Evolutionary conservation across 2,797 vertebrate species (phyloP).

Genomic region (Columba guinea): DNA sequence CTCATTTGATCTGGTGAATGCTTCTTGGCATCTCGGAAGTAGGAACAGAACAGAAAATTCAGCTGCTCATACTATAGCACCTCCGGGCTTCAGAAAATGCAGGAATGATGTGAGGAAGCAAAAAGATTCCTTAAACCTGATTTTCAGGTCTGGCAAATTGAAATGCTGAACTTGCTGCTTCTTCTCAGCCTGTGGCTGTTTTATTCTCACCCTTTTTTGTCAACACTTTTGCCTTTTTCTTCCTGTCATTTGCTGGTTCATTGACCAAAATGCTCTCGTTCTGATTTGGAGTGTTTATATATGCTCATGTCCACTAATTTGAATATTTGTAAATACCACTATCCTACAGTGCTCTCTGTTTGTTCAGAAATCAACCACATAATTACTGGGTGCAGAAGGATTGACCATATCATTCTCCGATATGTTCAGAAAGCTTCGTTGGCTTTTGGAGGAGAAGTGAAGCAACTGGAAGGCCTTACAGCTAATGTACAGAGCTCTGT

Average conservation of each 20-base stretch:
- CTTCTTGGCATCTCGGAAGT: not conserved
- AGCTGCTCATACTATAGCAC: not conserved
- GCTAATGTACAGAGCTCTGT: not conserved
- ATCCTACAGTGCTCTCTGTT: not conserved
- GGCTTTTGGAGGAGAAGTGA: not conserved
- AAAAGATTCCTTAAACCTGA: not conserved
- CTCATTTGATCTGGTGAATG: not conserved
- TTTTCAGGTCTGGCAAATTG: not conserved
- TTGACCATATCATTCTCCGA: not conserved
- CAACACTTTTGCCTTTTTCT: not conserved
- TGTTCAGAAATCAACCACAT: conserved; percentile 21
- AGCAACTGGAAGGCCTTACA: not conserved
- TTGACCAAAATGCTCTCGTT: conserved; percentile 1
- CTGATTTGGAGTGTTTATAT: not conserved
- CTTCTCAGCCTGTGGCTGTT: not conserved
- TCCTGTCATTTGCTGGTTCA: not conserved
- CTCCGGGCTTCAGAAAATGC: not conserved
- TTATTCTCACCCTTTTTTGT: not conserved
- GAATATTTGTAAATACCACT: not conserved
- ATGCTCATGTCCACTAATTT: not conserved
- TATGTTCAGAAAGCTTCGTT: not conserved
- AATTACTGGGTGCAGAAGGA: not conserved
- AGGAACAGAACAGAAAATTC: not conserved
- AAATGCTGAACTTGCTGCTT: not conserved
- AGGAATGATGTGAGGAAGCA: not conserved